Base-by-base conservation (phyloP, 2,113 vertebrate species). In the Clupea harengus region DNA sequence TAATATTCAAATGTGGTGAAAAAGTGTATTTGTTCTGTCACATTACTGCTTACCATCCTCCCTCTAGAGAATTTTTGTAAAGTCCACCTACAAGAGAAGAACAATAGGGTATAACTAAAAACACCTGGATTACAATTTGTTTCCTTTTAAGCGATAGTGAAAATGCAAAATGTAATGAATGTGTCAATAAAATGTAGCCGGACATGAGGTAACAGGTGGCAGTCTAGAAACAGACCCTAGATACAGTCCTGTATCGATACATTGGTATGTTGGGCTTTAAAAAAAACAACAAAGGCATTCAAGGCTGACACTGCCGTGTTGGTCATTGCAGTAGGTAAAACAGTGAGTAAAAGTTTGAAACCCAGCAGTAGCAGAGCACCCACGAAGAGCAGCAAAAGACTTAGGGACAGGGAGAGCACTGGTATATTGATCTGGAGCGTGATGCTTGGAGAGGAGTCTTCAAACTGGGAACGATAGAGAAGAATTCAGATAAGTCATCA, bases 391-490 rank as follows among this genome's bases (percentile, higher is more conserved):
- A 94, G 47, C 60, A 95, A n/a, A 50, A 93, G 20, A 6, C 88
- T 90, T 89, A 95, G 83, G 0, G 93, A 94, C 28, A 95, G 91
- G 0, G 93, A 95, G 45, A 95, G 90, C 47, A 95, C 82, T 0
- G 94, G 93, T 22, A 94, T 87, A 6, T 94, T 95, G 83, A 95
- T 91, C 89, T 94, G 93, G 3, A 95, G 90, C 15, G 93, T 92
- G 49, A 93, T 91, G 0, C 91, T 90, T 1, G 94, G 88, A 0
- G 89, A 60, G 22, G 92, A 83, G 72, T 95, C 92, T 85, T 94
- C 92, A 86, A 91, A 87, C 95, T 95, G 81, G 44, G 5, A 67
- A 13, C 72, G n/a, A 91, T n/a, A 89, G 46, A 89, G 22, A 22
- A 64, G 60, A 64, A n/a, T 57, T 5, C 60, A 64, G 60, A 11